Evolutionary conservation across 1,140 invertebrate genomes (phyloP).

Genomic region (Plectrocnemia conspersa): DNA sequence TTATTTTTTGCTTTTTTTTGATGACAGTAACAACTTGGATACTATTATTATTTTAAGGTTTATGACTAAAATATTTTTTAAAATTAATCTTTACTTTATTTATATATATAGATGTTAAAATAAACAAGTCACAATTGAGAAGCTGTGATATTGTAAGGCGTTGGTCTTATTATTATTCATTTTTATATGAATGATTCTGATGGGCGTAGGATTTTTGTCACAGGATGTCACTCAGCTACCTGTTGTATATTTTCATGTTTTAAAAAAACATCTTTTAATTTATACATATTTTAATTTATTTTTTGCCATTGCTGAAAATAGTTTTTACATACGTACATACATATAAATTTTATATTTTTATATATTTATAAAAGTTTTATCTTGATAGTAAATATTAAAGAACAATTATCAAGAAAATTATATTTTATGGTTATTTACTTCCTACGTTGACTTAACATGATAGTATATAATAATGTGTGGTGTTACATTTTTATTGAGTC

Average conservation of each 20-base stretch:
- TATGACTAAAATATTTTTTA: too few relatives aligned
- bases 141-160: constrained; percentile 13
- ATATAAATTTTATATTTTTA: too few relatives aligned
- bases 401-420: neutral
- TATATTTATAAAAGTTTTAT: too few relatives aligned
- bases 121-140: too few relatives aligned
- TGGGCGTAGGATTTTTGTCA: constrained; percentile 23
- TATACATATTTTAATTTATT: constrained; percentile 1
- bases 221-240: constrained; percentile 15
- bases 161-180: constrained; percentile 26
- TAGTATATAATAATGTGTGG: constrained; percentile 2
- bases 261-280: neutral
- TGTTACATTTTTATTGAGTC: constrained; percentile 9
- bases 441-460: constrained; percentile 1
- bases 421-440: constrained; percentile 2
- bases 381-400: too few relatives aligned
- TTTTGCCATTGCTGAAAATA: too few relatives aligned
- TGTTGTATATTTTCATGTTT: constrained; percentile 13
- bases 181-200: constrained; percentile 21
- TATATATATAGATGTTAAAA: too few relatives aligned
- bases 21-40: too few relatives aligned
- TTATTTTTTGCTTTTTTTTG: too few relatives aligned
- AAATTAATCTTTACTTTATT: too few relatives aligned
- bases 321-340: too few relatives aligned
- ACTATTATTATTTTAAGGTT: too few relatives aligned